These are phyloP conservation scores for Acromyrmex heyeri DNA, from an alignment of 1,140 invertebrate genomes.

Conservation along the genomic window DNA sequence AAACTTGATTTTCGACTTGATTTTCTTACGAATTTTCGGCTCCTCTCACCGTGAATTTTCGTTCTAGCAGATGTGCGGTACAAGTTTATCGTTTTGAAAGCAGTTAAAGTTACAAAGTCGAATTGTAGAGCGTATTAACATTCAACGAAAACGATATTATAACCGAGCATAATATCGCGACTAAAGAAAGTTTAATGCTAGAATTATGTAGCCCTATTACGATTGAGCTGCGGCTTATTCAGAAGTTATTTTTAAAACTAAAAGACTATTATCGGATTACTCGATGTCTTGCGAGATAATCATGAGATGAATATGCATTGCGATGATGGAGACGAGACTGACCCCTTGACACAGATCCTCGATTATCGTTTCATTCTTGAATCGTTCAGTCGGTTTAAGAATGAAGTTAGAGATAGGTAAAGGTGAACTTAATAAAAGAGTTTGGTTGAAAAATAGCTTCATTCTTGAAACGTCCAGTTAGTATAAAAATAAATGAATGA, in stretches of 20 bases:
- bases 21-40: constrained; percentile 23
- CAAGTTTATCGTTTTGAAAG: background rate
- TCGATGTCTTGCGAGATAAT: constrained; percentile 30
- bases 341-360: constrained; percentile 49
- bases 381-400: constrained; percentile 4
- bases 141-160: background rate
- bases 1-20: constrained; percentile 22
- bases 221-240: background rate
- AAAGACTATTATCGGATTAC: constrained; percentile 4
- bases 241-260: background rate
- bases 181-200: background rate
- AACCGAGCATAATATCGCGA: background rate
- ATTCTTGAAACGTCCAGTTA: constrained; percentile 19
- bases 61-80: constrained; percentile 16
- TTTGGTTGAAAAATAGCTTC: background rate
- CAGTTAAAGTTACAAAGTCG: constrained; percentile 34
- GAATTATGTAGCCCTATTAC: constrained; percentile 13
- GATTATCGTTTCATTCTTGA: constrained; percentile 25
- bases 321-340: constrained; percentile 21
- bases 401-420: background rate
- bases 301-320: constrained; percentile 56
- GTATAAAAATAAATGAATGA: background rate
- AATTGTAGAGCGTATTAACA: constrained; percentile 12
- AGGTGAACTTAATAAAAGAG: background rate
- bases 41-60: background rate